These are phyloP conservation scores for Pseudorectes ferrugineus DNA, from an alignment of 2,113 vertebrate genomes.

Conservation along the genomic window DNA sequence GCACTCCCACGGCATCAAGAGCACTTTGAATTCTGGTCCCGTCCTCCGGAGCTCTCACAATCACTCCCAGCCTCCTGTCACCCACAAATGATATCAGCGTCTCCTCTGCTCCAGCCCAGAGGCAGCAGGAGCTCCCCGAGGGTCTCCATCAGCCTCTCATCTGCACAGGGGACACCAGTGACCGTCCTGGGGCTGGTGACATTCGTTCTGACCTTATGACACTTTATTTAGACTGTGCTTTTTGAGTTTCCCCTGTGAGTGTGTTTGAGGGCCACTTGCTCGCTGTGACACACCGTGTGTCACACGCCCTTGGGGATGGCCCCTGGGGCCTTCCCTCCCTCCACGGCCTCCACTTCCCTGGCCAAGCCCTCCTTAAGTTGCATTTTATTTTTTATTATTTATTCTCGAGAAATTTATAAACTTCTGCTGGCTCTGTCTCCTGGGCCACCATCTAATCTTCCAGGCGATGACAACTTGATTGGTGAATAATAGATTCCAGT, in stretches of 20 bases:
- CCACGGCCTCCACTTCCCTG: not conserved
- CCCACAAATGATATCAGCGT: fast-evolving
- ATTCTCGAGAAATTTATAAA: not conserved
- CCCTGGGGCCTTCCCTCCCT: not conserved
- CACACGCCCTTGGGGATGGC: fast-evolving
- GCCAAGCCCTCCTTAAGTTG: not conserved
- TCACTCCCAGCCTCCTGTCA: not conserved
- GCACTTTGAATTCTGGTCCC: not conserved
- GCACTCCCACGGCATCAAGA: not conserved
- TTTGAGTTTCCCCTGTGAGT: fast-evolving
- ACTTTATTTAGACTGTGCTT: fast-evolving
- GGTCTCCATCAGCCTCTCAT: not conserved
- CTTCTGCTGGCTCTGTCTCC: not conserved
- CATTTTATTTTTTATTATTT: not conserved
- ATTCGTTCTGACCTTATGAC: fast-evolving
- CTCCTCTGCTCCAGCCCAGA: not conserved
- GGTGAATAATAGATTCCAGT: slow-evolving; percentile 11
- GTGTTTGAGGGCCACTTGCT: fast-evolving
- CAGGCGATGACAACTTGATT: slow-evolving; percentile 20
- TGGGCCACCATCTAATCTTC: not conserved
- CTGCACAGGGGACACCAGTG: not conserved
- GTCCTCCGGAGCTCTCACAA: not conserved
- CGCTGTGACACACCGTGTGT: fast-evolving
- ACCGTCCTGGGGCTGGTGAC: fast-evolving
- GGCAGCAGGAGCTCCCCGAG: not conserved